phyloP scores from a whole-genome alignment of 2,113 vertebrate species.

The Rhinopomastus cyanomelas region DNA sequence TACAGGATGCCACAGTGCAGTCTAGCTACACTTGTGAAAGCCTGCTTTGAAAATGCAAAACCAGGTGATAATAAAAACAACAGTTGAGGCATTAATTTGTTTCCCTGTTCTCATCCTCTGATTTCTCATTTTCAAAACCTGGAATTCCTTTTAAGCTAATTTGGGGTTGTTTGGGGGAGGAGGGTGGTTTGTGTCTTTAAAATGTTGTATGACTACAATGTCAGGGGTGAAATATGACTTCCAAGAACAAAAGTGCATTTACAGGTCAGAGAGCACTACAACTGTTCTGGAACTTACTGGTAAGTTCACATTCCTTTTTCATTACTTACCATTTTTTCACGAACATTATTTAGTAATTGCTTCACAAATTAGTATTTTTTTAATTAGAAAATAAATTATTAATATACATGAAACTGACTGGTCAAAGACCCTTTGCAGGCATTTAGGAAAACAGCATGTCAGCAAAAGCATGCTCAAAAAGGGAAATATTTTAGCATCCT shows the following conservation, averaged over 20 bases:
- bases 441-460: neutral
- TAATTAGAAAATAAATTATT: neutral
- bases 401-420: neutral
- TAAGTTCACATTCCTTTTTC: neutral
- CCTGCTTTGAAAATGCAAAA: neutral
- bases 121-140: neutral
- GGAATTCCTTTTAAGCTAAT: neutral
- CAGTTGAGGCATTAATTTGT: neutral
- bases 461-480: neutral
- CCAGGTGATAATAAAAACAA: neutral
- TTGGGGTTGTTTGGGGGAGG: neutral
- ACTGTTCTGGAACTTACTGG: neutral
- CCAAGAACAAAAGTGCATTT: neutral
- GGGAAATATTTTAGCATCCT: neutral
- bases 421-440: neutral
- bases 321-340: neutral
- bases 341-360: neutral
- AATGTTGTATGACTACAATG: neutral
- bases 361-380: neutral
- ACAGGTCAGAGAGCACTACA: neutral
- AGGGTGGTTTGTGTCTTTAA: neutral
- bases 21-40: neutral
- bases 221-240: neutral
- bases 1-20: neutral
- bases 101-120: neutral